phyloP scores from a whole-genome alignment of 2,113 vertebrate species.

The Aythya baeri region DNA sequence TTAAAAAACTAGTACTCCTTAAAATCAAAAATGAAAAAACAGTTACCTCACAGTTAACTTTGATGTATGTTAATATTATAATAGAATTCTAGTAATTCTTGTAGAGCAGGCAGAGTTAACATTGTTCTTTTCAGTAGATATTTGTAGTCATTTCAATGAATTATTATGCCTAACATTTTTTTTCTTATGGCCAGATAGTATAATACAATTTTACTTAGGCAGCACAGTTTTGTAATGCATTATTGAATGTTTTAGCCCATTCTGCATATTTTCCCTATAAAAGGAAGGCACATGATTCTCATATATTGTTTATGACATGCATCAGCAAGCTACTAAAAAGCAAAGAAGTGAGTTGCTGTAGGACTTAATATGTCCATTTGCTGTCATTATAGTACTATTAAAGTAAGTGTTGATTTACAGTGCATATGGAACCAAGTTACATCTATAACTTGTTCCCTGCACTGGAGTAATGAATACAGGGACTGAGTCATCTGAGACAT shows the following conservation, averaged over 20 bases:
- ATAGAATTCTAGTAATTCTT: no score
- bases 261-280: conserved; percentile 22
- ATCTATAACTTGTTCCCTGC: not conserved
- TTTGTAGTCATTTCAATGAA: not conserved
- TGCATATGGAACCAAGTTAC: not conserved
- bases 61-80: not conserved
- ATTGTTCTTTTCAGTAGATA: not conserved
- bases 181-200: not conserved
- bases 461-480: not conserved
- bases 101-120: not conserved
- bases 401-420: not conserved
- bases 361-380: not conserved
- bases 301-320: not conserved
- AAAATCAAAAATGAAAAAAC: conserved; percentile 26
- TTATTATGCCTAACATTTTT: not conserved
- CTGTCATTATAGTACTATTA: not conserved
- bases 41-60: not conserved
- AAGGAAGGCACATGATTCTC: not conserved
- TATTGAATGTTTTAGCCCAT: conserved; percentile 36
- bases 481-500: not conserved
- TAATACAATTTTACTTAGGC: conserved; percentile 12
- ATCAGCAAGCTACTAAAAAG: conserved; percentile 8
- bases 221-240: conserved; percentile 12
- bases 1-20: not conserved
- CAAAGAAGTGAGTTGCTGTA: not conserved